Evolutionary conservation across 2,113 vertebrate species (phyloP).

Genomic region (Periophthalmodon schlosseri): DNA sequence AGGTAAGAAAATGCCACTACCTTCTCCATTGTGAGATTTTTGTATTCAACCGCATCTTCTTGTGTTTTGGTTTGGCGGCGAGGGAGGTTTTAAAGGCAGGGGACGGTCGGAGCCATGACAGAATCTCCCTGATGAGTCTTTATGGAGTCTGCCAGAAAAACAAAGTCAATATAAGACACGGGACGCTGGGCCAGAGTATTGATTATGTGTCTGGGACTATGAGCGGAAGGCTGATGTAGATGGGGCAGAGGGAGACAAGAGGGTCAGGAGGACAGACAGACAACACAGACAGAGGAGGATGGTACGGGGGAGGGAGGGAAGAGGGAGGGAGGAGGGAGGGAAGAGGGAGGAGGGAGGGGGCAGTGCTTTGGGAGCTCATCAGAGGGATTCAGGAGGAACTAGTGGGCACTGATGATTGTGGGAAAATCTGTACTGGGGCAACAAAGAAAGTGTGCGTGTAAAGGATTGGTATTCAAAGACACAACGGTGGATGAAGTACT

Average conservation of each 20-base stretch:
- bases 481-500: too few species aligned
- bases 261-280: conserved; percentile 21
- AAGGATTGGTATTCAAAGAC: too few species aligned
- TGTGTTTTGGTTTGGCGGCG: conserved; percentile 19
- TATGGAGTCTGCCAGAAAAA: conserved; percentile 78
- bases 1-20: conserved; percentile 39
- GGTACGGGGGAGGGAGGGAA: conserved; percentile 7
- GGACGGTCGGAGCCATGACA: conserved; percentile 65
- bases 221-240: conserved; percentile 45
- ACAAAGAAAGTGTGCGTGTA: background rate
- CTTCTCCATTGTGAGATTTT: conserved; percentile 42
- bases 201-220: conserved; percentile 74
- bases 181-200: conserved; percentile 64
- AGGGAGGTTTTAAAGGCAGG: conserved; percentile 57
- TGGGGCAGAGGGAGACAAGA: conserved; percentile 15
- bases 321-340: background rate
- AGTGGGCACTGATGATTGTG: conserved; percentile 26
- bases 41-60: conserved; percentile 49
- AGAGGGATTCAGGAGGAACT: conserved; percentile 36
- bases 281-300: conserved; percentile 3
- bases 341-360: conserved; percentile 6
- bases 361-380: conserved; percentile 40
- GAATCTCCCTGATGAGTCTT: conserved; percentile 72
- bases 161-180: conserved; percentile 79
- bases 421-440: conserved; percentile 3